Conservation (phyloP, 2,888 invertebrate genomes). For the Nephrotoma flavescens region DNA sequence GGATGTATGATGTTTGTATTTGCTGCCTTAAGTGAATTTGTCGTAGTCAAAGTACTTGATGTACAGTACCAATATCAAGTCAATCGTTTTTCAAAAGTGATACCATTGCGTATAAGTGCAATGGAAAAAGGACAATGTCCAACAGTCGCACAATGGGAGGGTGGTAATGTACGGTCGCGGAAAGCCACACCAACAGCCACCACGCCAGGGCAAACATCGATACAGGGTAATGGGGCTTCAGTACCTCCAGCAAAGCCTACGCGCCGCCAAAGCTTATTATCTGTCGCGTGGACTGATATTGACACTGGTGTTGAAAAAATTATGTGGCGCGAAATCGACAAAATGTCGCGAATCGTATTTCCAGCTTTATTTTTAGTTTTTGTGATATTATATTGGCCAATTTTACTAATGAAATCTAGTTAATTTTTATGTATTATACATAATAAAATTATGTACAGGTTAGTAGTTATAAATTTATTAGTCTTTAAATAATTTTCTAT, state of each 20-base stretch:
- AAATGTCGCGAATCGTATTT: constrained; percentile 58
- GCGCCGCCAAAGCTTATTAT: constrained; percentile 30
- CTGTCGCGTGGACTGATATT: constrained; percentile 49
- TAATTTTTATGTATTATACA: constrained; percentile 15
- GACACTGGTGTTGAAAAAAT: constrained; percentile 56
- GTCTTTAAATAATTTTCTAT: not conserved
- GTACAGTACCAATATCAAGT: constrained; percentile 54
- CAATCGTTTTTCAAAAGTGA: constrained; percentile 34
- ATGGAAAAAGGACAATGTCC: constrained; percentile 51
- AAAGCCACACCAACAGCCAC: constrained; percentile 36
- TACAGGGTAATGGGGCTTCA: constrained; percentile 30
- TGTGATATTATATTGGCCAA: constrained; percentile 64
- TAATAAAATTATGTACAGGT: not conserved
- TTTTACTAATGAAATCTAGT: constrained; percentile 50
- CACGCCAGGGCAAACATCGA: constrained; percentile 32
- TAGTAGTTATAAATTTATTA: not conserved
- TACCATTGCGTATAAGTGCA: constrained; percentile 40
- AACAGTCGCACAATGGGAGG: constrained; percentile 51
- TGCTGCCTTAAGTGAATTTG: constrained; percentile 68
- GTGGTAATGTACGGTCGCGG: constrained; percentile 43
- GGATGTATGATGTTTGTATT: constrained; percentile 80
- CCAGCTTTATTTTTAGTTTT: constrained; percentile 66
- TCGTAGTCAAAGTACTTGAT: constrained; percentile 67
- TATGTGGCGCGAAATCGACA: constrained; percentile 67
- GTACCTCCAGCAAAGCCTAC: constrained; percentile 21